Conservation (phyloP, 2,797 vertebrate species). For the Lycodopsis pacificus region DNA sequence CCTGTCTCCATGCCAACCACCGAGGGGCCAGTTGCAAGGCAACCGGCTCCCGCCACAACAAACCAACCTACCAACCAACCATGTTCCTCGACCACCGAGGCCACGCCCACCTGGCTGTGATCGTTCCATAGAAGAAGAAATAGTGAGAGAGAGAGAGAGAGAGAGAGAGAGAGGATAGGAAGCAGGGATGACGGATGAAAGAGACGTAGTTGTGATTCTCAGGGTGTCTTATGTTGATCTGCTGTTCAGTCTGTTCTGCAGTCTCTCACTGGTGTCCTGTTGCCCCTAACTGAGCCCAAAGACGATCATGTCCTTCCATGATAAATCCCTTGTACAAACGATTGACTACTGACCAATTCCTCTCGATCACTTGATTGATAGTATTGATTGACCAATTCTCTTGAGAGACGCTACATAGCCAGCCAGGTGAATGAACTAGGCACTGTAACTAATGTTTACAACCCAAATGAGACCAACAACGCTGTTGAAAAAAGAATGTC, state of each 20-base stretch:
- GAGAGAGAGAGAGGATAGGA: slow-evolving; percentile 67
- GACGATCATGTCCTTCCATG: slow-evolving; percentile 76
- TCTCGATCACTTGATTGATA: slow-evolving; percentile 78
- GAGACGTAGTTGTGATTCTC: slow-evolving; percentile 83
- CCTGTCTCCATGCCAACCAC: slow-evolving; percentile 87
- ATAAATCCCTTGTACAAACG: slow-evolving; percentile 66
- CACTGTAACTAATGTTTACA: slow-evolving; percentile 86
- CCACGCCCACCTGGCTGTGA: slow-evolving; percentile 77
- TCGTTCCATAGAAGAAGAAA: slow-evolving; percentile 70
- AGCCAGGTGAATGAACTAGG: slow-evolving; percentile 78
- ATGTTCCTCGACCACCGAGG: slow-evolving; percentile 81
- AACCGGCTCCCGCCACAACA: slow-evolving; percentile 80
- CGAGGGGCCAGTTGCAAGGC: slow-evolving; percentile 83
- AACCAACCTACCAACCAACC: slow-evolving; percentile 77
- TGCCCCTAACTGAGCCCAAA: slow-evolving; percentile 85
- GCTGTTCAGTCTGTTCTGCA: slow-evolving; percentile 81
- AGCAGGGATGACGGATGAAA: slow-evolving; percentile 66
- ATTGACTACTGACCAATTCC: slow-evolving; percentile 79
- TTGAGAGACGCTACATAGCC: slow-evolving; percentile 76
- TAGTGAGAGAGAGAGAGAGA: slow-evolving; percentile 67
- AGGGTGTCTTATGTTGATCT: slow-evolving; percentile 85
- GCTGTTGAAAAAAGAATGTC: slow-evolving; percentile 89
- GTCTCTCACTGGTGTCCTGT: slow-evolving; percentile 79
- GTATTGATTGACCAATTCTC: slow-evolving; percentile 78
- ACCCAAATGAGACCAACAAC: slow-evolving; percentile 87